Percentiles rank a stretch among this genome's conserved stretches.
Conservation (phyloP, 2,888 invertebrate genomes). For the Therioaphis trifolii region DNA sequence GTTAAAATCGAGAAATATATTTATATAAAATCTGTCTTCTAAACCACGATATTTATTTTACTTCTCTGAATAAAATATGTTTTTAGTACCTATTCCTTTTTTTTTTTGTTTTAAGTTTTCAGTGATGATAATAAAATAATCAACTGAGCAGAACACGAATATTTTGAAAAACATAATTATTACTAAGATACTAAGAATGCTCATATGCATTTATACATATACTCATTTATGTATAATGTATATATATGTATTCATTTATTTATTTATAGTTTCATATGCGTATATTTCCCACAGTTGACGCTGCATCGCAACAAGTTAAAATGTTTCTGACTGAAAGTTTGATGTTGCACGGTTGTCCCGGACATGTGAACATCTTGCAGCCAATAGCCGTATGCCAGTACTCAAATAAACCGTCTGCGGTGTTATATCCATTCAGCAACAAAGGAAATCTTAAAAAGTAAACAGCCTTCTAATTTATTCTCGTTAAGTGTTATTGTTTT, state of each 20-base stretch:
- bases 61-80: neutral
- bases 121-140: neutral
- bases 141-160: neutral
- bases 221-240: too few species aligned
- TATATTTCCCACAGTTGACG: constrained; percentile 34
- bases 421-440: constrained; percentile 79
- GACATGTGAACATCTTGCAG: constrained; percentile 79
- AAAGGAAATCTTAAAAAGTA: constrained; percentile 80
- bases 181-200: too few species aligned
- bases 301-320: constrained; percentile 74
- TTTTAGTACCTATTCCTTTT: neutral
- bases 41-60: too few species aligned
- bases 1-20: neutral
- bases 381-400: constrained; percentile 78
- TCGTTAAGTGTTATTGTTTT: neutral
- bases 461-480: constrained; percentile 48
- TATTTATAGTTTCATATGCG: neutral
- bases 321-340: constrained; percentile 80
- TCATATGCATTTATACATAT: too few species aligned
- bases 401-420: constrained; percentile 73
- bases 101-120: neutral
- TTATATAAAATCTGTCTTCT: constrained; percentile 27
- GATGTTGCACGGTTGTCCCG: constrained; percentile 76
- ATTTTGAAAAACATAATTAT: too few species aligned
- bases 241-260: too few species aligned